These are phyloP conservation scores for Catostylus mosaicus DNA, from an alignment of 30 jellyfish, hydroid and myxozoan genomes.

Conservation along the genomic window DNA sequence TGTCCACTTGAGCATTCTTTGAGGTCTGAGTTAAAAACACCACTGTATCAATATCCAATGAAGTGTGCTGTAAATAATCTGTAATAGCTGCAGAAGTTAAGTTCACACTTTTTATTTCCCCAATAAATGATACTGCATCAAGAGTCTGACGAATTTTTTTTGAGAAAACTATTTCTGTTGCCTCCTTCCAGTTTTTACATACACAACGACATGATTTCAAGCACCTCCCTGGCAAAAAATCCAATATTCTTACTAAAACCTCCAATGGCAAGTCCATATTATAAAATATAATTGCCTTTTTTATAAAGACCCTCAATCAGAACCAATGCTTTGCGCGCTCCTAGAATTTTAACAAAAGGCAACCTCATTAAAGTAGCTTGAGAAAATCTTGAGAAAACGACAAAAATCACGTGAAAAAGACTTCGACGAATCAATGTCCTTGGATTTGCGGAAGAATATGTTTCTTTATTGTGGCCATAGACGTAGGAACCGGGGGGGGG, in stretches of 20 bases:
- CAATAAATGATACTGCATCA: constrained; percentile 5
- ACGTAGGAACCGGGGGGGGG: too few species aligned
- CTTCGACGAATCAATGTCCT: too few species aligned
- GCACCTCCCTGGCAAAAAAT: constrained; percentile 28
- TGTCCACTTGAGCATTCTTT: constrained; percentile 4
- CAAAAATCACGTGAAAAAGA: too few species aligned
- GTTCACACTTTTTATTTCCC: not conserved
- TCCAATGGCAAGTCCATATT: constrained; percentile 40
- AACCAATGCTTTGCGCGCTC: too few species aligned
- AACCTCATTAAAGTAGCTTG: too few species aligned
- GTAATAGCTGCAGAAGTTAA: not conserved
- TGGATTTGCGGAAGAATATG: too few species aligned
- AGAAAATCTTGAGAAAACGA: too few species aligned
- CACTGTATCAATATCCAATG: constrained; percentile 5
- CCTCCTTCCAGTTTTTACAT: constrained; percentile 33
- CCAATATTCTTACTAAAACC: constrained; percentile 27
- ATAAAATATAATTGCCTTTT: too few species aligned
- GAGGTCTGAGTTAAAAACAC: constrained; percentile 17
- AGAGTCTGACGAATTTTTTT: not conserved
- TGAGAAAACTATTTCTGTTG: constrained; percentile 25
- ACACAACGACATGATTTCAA: constrained; percentile 18
- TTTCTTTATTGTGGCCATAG: too few species aligned
- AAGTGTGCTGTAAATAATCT: not conserved
- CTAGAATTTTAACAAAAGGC: too few species aligned
- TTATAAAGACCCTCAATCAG: too few species aligned